Evolutionary conservation across 2,888 invertebrate species (phyloP), one percentile per base, ranked within the genome.

Genomic region (Orthosia cruda): DNA sequence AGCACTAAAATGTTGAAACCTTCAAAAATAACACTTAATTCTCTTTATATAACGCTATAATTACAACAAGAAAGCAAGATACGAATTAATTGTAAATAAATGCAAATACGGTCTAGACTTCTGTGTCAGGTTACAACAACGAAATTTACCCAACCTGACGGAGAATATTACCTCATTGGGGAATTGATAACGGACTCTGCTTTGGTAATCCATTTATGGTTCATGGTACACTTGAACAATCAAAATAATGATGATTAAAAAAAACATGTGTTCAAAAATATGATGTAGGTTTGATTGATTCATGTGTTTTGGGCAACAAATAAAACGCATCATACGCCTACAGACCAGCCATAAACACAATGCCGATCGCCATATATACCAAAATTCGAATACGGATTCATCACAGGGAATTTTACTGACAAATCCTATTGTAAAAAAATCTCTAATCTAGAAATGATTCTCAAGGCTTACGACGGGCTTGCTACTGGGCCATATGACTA

Each of bases 51-150:
- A 86, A 86, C 71, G 45, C 32, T 65, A 84, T 75, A 87, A 87
- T 87, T 74, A 76, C 75, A 72, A 72, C 32, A 63, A 74, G 63
- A 80, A 64, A 77, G 74, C 63, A 71, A 76, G 71, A 78, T 69
- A 71, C 59, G 71, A 59, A 55, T 77, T 81, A 85, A 84, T 84
- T 88, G 74, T 59, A 61, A 83, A 89, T 85, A 65, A 65, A 88
- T 86, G 81, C 74, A 84, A 88, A 88, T 85, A 55, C 58, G 52
- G 83, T 88, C 86, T 87, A 86, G 84, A 87, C 84, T 84, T 84
- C 59, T 70, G 63, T 71, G 73, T 74, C 78, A 74, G 26, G 54
- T 78, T 75, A 73, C 81, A 84, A 82, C 68, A 75, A 80, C 71
- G 18, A 58, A 71, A 62, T 75, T 84, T 71, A 74, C 59, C 32